phyloP scores from a whole-genome alignment of 2,113 vertebrate genomes.

The Cariama cristata region DNA sequence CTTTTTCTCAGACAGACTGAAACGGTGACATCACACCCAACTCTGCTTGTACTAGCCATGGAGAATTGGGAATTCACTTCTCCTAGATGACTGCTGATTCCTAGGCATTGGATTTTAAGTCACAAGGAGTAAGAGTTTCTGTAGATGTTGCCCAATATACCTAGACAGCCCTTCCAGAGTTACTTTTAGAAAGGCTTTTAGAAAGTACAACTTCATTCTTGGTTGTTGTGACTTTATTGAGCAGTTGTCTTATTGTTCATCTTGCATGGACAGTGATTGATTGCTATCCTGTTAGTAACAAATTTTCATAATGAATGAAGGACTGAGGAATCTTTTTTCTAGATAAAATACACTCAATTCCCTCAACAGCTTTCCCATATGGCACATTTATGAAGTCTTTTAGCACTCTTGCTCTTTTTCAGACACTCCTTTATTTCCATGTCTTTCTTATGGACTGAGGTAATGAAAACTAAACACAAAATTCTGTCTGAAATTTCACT shows the following conservation, averaged over 20 bases:
- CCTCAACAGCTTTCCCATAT: neutral
- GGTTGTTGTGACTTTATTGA: neutral
- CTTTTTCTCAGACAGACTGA: neutral
- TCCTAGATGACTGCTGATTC: neutral
- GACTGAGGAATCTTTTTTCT: neutral
- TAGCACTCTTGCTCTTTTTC: neutral
- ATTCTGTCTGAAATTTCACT: neutral
- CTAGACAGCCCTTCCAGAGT: neutral
- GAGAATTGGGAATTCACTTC: neutral
- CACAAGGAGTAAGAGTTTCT: neutral
- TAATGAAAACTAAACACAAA: neutral
- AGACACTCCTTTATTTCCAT: neutral
- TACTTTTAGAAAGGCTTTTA: neutral
- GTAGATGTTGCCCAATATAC: neutral
- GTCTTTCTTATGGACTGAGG: neutral
- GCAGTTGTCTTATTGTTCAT: neutral
- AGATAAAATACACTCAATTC: neutral
- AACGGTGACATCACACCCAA: neutral
- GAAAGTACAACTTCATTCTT: neutral
- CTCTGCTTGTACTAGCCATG: neutral
- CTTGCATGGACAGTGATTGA: neutral
- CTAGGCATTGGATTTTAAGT: neutral
- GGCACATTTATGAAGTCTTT: neutral
- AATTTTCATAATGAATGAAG: neutral
- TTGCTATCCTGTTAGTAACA: neutral